Evolutionary conservation across 2,888 invertebrate species (phyloP), one percentile per base, ranked within the genome.

Genomic region (Xylota sylvarum): DNA sequence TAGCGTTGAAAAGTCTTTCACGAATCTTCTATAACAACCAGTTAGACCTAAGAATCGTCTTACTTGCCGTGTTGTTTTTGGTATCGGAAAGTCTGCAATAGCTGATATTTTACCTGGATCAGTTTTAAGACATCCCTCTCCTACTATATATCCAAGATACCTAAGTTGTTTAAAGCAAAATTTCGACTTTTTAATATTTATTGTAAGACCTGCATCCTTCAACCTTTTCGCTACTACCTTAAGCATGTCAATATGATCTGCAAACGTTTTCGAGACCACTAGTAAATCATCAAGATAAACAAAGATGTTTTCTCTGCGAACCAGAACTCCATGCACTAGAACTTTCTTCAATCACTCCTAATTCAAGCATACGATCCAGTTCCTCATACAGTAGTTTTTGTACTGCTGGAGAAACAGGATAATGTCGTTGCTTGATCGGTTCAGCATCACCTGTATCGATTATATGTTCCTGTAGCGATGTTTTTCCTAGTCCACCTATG

Each of bases 121-220:
- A 10, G 72, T 48, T n/a, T 32, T 62, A 1, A 73, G 46, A 23
- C 23, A 19, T 0, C 60, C 69, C 6, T 73, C 40, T 5, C 64
- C 70, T 5, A 72, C 48, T 9, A 73, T 43, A 27, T 35, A 62
- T 1, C 80, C 80, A 9, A 80, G 37, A 17, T 56, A 67, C 7
- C 10, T 17, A 1, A 67, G 4, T 14, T 65, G 32, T 50, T 50
- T 65, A 6, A 65, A 50, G 2, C 50, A 65, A 19, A 65, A 65
- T 10, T 50, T 67, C 1, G 48, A 48, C 14, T 65, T 65, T 12
- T 50, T 5, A 1, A 69, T 7, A 23, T 69, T 69, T n/a, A 55
- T 70, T 4, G 46, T 37, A 0, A 43, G 10, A n/a, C 46, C 43
- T 1, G 70, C 70, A 0, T 43, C 4, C 4, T 9, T 27, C 5